Base-by-base conservation (phyloP, 2,888 invertebrate genomes). In the Orthonychiurus folsomi region DNA sequence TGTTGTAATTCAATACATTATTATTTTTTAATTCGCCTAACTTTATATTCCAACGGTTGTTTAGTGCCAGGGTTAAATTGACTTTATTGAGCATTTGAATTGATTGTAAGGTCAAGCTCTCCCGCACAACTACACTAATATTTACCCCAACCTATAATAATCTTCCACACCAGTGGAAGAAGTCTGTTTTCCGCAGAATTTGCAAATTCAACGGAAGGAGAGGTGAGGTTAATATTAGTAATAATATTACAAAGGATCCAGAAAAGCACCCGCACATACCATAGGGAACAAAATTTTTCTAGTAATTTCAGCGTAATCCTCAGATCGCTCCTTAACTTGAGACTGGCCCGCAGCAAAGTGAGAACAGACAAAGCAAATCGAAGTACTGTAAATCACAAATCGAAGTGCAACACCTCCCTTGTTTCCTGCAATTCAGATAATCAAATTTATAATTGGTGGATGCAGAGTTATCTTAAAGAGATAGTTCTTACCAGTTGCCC, bases 341-440 rank as follows among this genome's bases (percentile, higher is more conserved):
- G 92, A 91, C 76, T 99, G 99, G 0, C 99, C 99, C 58, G 99
- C 99, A 64, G 99, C 96, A 79, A 99, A 95, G 80, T 99, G 99
- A 37, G 96, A 93, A 78, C 97, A 97, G 3, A 99, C 90, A 79
- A 99, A 99, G 77, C 95, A 96, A 72, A 99, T 79, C 0, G 96
- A 95, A 1, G 95, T 92, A 56, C 92, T 91, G 76, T 94, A 87
- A 59, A 94, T 81, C 0, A 93, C 88, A 77, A 96, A 86, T 61
- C 96, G 83, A 73, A 97, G 92, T 5, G 91, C 93, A 54, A 91
- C 90, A 20, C 89, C 95, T 2, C 97, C 97, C 80, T 99, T 99
- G 77, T 99, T 99, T 3, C 90, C 89, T 75, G 71, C 60, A 61
- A 9, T 20, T 52, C 9, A 5, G 12, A 26, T 5, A 60, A 60